Base-by-base conservation (phyloP, 2,888 invertebrate species). In the Bellardia bayeri region DNA sequence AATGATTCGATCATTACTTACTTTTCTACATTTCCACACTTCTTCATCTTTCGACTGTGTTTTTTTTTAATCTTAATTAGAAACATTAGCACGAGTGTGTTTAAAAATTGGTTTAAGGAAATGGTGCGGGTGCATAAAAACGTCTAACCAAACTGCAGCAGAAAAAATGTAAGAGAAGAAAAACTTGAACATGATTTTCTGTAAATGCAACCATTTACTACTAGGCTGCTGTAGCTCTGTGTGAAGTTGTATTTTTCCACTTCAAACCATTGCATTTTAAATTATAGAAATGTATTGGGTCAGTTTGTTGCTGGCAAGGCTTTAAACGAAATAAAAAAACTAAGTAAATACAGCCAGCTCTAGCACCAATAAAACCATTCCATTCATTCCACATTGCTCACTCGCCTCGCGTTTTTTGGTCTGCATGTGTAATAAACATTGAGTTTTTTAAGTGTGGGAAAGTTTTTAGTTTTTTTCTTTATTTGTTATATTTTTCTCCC, bases 371-470 rank as follows among this genome's bases (percentile, higher is more conserved):
- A 63, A 69, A 76, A 63, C 42, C 45, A 69, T 33, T 56, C 56
- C 72, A 78, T 72, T 66, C 30, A 76, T 58, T 63, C 61, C 68
- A 74, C 16, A 71, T 54, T 74, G 30, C 69, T 71, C 11, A 68
- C 75, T 82, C 54, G 61, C 69, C 30, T 83, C 54, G 82, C 82
- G 69, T 78, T 82, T 82, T 42, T 13, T 33, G 61, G 40, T 68
- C 72, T 64, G 83, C 71, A 81, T 68, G 51, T 85, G 74, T 69
- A 85, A 80, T 54, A 74, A 75, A 74, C 66, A 69, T 85, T 68
- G 54, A 42, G 54, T 72, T 80, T 87, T 87, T 58, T 82, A 85
- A 87, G 84, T 87, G 87, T 87, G 87, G 82, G 87, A 87, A 87
- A 74, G 72, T 84, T 84, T 83, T 76, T 40, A 16, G 14, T 33